Evolutionary conservation across 92 coral and sea anemone species (phyloP).

Genomic region (Umimayanthus kanabou): DNA sequence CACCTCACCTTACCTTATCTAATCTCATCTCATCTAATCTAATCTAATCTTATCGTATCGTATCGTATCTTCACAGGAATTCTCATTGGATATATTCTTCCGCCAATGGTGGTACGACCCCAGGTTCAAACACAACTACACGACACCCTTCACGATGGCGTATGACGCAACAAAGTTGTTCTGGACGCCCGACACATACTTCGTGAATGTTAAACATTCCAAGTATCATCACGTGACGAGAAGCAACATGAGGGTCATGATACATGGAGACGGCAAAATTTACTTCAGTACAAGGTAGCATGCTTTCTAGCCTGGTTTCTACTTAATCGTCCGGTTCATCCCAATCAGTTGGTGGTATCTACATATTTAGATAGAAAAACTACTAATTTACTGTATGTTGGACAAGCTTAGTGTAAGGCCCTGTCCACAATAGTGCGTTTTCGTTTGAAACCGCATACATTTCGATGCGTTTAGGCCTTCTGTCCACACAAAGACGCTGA

Average conservation of each 20-base stretch:
- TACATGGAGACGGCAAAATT: conserved; percentile 80
- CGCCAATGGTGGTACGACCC: conserved; percentile 99
- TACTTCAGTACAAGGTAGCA: conserved; percentile 83
- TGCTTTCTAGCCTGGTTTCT: neutral
- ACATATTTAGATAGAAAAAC: too few relatives aligned
- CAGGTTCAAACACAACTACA: conserved; percentile 75
- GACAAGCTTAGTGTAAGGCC: too few relatives aligned
- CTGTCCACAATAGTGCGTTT: too few relatives aligned
- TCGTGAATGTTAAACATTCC: conserved; percentile 85
- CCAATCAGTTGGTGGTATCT: neutral
- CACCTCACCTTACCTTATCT: too few relatives aligned
- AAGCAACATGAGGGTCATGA: conserved; percentile 93
- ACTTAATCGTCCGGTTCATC: neutral
- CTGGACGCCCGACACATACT: conserved; percentile 99
- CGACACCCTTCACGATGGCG: conserved; percentile 85
- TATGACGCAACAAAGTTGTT: conserved; percentile 80
- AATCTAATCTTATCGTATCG: too few relatives aligned
- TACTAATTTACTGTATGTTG: too few relatives aligned
- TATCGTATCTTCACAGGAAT: conserved; percentile 61
- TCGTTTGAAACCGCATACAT: too few relatives aligned
- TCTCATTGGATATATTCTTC: conserved; percentile 84
- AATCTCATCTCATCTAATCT: too few relatives aligned
- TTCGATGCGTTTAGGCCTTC: too few relatives aligned
- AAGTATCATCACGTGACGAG: conserved; percentile 84
- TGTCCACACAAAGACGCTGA: too few relatives aligned